phyloP scores from a whole-genome alignment of 23 tunicate species.

The Oikopleura vanhoeffeni region DNA sequence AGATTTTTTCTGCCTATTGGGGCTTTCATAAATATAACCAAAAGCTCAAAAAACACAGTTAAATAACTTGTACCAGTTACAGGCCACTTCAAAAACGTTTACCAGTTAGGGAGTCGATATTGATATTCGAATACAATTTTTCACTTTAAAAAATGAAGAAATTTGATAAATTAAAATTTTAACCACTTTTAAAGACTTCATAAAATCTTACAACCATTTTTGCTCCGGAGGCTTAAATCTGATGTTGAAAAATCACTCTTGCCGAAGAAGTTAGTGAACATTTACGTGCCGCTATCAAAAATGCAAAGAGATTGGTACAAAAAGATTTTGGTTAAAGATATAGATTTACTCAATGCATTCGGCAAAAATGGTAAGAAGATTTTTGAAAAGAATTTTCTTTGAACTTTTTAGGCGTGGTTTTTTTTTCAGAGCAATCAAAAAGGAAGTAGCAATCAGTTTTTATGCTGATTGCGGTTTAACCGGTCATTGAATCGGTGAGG shows the following conservation, averaged over 20 bases:
- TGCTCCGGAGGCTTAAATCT: slow-evolving; percentile 66
- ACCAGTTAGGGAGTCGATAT: too few species aligned
- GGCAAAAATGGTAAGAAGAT: slow-evolving; percentile 76
- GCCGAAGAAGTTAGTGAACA: slow-evolving; percentile 78
- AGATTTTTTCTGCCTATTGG: too few species aligned
- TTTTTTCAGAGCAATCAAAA: too few species aligned
- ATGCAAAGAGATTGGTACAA: slow-evolving; percentile 99
- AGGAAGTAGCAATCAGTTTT: too few species aligned
- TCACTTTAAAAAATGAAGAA: background rate
- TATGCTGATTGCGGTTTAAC: too few species aligned
- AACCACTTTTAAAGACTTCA: background rate
- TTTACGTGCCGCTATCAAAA: slow-evolving; percentile 71
- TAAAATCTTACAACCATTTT: slow-evolving; percentile 62
- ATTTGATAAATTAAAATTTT: background rate
- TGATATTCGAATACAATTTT: background rate
- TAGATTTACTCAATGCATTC: slow-evolving; percentile 82
- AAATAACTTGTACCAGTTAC: too few species aligned
- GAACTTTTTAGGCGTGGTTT: too few species aligned
- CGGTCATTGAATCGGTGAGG: too few species aligned
- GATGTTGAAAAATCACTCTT: slow-evolving; percentile 60
- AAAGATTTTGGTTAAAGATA: slow-evolving; percentile 83
- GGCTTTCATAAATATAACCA: too few species aligned
- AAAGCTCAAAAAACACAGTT: too few species aligned
- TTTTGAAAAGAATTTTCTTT: too few species aligned
- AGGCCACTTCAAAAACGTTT: too few species aligned